Evolutionary conservation across 2,113 vertebrate genomes (phyloP), one percentile per base, ranked within the genome.

Genomic region (Acrocephalus arundinaceus): DNA sequence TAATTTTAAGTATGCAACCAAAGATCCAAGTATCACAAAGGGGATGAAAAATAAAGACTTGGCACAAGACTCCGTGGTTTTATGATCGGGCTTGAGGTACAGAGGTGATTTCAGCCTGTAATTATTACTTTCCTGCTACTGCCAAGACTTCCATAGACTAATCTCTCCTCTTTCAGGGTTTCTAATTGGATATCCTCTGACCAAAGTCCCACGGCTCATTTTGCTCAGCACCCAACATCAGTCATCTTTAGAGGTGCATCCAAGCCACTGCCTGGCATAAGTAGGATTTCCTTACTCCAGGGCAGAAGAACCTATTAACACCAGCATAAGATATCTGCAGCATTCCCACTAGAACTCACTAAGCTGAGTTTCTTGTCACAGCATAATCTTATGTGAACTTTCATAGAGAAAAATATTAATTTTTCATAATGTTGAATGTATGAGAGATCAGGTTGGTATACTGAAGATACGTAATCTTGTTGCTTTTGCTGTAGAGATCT

Each of bases 1-100:
- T 28, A 75, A 39, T 43, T 80, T 87, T 28, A 87, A 92, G 52
- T 43, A 85, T 61, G 52, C 55, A 86, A 93, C 90, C 63, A 91
- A 87, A 88, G 54, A 93, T 95, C 86, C 76, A 90, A 97, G 67
- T 82, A 91, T 92, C 90, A 96, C 91, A 96, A 97, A 96, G 65
- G 31, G 70, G 48, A 85, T 80, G 61, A 87, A 93, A 90, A 94
- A 91, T 25, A 67, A 92, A 92, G 85, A 87, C 21, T 19, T 94
- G 67, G 63, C 78, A 79, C 39, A n/a, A 74, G 27, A 20, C 15
- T 65, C 41, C 61, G 51, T 58, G 61, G 46, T 76, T 96, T 85
- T 89, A 58, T 66, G 58, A 39, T 24, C 1, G 2, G 24, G 10
- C 31, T 86, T 91, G 62, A 74, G 23, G 43, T 90, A 71, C 41